Conservation (phyloP, 1,140 invertebrate genomes). For the Potamilus streckersoni region DNA sequence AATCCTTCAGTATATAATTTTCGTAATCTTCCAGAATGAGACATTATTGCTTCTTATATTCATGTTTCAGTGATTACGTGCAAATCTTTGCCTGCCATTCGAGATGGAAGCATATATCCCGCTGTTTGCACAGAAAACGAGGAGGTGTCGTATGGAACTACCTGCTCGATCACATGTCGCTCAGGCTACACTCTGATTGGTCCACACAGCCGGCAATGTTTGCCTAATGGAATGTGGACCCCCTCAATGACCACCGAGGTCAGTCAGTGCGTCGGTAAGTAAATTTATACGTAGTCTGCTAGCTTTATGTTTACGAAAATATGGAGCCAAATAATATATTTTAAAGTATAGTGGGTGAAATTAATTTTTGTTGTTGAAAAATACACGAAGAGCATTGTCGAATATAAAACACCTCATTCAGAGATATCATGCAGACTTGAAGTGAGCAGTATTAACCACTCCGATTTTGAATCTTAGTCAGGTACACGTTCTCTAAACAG, state of each 20-base stretch:
- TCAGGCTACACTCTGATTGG: constrained; percentile 67
- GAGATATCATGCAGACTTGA: too few relatives aligned
- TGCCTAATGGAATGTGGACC: constrained; percentile 67
- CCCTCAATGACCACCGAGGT: constrained; percentile 39
- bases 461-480: too few relatives aligned
- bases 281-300: background rate
- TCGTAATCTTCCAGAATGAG: too few relatives aligned
- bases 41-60: background rate
- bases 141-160: constrained; percentile 57
- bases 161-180: constrained; percentile 65
- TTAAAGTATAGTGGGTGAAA: too few relatives aligned
- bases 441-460: too few relatives aligned
- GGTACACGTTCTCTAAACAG: too few relatives aligned
- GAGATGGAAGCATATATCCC: constrained; percentile 55
- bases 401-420: too few relatives aligned
- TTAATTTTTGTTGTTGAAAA: too few relatives aligned
- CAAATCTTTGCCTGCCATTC: constrained; percentile 48
- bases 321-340: too few relatives aligned
- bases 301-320: too few relatives aligned
- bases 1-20: too few relatives aligned
- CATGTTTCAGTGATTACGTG: constrained; percentile 60
- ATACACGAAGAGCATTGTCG: too few relatives aligned
- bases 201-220: constrained; percentile 63
- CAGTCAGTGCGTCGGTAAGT: constrained; percentile 60
- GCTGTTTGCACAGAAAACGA: constrained; percentile 51